These are phyloP conservation scores for Eristalinus aeneus DNA, from an alignment of 2,888 invertebrate genomes.

Conservation along the genomic window DNA sequence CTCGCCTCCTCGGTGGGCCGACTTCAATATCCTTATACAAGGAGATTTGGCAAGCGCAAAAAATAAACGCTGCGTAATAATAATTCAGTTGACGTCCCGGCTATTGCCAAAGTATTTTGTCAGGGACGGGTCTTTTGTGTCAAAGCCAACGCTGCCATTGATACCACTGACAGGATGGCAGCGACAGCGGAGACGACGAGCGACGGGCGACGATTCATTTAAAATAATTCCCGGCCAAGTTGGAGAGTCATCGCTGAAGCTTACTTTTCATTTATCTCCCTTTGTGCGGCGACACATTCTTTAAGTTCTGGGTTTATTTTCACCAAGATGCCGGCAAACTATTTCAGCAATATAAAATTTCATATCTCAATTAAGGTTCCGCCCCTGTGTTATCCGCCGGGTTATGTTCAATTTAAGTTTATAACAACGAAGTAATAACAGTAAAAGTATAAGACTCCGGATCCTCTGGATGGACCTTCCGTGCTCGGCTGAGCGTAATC, in stretches of 20 bases:
- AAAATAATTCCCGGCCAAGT: not conserved
- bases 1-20: not conserved
- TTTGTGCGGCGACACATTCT: not conserved
- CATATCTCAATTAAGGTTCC: conserved; percentile 30
- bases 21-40: conserved; percentile 6
- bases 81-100: conserved; percentile 22
- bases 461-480: not conserved
- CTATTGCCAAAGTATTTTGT: not conserved
- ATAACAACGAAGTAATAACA: conserved; percentile 34
- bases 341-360: conserved; percentile 35
- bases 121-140: not conserved
- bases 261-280: not conserved
- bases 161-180: not conserved
- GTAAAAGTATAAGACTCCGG: conserved; percentile 33
- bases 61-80: conserved; percentile 29
- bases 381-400: conserved; percentile 32
- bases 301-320: not conserved
- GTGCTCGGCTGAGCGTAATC: conserved; percentile 28
- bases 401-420: conserved; percentile 23
- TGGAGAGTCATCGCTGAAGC: not conserved
- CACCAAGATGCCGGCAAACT: conserved; percentile 8
- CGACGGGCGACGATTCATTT: not conserved
- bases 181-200: too few relatives aligned
- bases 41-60: not conserved
- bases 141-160: conserved; percentile 10